phyloP scores from a whole-genome alignment of 2,113 vertebrate species.

The Panthera leo region DNA sequence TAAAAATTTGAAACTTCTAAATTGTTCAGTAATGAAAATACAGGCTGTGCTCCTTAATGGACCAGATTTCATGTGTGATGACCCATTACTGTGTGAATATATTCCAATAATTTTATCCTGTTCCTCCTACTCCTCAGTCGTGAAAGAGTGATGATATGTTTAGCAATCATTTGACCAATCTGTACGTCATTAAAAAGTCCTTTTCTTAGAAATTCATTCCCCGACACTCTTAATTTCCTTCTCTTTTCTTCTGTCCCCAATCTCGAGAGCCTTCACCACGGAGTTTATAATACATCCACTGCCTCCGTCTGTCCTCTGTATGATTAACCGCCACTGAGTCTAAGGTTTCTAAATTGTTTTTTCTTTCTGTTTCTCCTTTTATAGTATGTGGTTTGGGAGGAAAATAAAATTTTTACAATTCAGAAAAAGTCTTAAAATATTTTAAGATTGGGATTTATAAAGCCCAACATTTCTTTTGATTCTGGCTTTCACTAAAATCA shows the following conservation, averaged over 20 bases:
- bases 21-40: neutral
- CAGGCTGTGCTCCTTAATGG: neutral
- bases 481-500: constrained; percentile 43
- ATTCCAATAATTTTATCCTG: neutral
- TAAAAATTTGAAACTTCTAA: neutral
- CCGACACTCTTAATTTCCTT: neutral
- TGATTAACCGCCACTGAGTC: neutral
- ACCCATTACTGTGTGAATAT: neutral
- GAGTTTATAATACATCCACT: neutral
- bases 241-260: neutral
- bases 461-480: constrained; percentile 28
- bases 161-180: neutral
- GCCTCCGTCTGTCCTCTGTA: neutral
- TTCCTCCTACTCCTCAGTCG: neutral
- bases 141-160: neutral
- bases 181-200: neutral
- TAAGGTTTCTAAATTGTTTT: neutral
- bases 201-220: constrained; percentile 24
- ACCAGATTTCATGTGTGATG: neutral
- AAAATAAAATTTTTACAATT: constrained; percentile 4
- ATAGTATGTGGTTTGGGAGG: neutral
- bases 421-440: constrained; percentile 13
- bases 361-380: neutral
- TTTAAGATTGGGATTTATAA: constrained; percentile 32
- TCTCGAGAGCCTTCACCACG: neutral